A percentile compares a stretch with the other conserved stretches of the same genome.
phyloP scores from a whole-genome alignment of 1,140 invertebrate species.

The Solenopsis fugax region DNA sequence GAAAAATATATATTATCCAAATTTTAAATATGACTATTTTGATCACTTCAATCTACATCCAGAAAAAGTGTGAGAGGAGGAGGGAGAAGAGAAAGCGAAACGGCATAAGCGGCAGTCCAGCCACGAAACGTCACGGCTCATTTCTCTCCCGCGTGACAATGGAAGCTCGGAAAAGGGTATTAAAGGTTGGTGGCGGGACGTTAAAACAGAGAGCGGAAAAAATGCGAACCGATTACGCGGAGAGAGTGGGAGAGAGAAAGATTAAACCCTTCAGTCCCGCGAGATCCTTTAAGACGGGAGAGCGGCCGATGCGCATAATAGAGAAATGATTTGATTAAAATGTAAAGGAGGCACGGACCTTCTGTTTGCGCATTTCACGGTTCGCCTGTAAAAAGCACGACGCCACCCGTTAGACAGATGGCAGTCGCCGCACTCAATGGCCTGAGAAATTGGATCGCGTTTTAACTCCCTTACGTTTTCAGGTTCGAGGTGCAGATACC shows the following conservation, averaged over 20 bases:
- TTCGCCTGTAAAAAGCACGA: conserved; percentile 85
- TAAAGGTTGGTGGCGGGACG: conserved; percentile 18
- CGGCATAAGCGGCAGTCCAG: conserved; percentile 32
- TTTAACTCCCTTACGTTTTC: conserved; percentile 87
- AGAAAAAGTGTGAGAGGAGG: not conserved
- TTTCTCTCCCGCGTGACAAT: conserved; percentile 53
- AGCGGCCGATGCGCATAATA: conserved; percentile 81
- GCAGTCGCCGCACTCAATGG: conserved; percentile 87
- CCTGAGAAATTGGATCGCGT: conserved; percentile 87
- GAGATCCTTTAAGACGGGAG: conserved; percentile 71
- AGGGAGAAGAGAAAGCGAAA: conserved; percentile 2
- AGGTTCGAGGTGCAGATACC: conserved; percentile 68
- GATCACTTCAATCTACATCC: conserved; percentile 12
- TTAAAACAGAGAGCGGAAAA: conserved; percentile 46
- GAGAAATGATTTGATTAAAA: conserved; percentile 87
- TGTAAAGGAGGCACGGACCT: conserved; percentile 85
- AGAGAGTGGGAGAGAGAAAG: conserved; percentile 45
- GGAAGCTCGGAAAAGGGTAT: conserved; percentile 46
- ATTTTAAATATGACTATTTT: conserved; percentile 11
- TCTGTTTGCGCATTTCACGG: conserved; percentile 87
- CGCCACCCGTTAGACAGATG: conserved; percentile 85
- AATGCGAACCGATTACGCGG: conserved; percentile 15
- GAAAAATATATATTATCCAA: conserved; percentile 8
- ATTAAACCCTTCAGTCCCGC: conserved; percentile 81
- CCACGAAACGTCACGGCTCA: conserved; percentile 58